Conservation (phyloP, 2,797 vertebrate genomes). For the Crax fasciolata region DNA sequence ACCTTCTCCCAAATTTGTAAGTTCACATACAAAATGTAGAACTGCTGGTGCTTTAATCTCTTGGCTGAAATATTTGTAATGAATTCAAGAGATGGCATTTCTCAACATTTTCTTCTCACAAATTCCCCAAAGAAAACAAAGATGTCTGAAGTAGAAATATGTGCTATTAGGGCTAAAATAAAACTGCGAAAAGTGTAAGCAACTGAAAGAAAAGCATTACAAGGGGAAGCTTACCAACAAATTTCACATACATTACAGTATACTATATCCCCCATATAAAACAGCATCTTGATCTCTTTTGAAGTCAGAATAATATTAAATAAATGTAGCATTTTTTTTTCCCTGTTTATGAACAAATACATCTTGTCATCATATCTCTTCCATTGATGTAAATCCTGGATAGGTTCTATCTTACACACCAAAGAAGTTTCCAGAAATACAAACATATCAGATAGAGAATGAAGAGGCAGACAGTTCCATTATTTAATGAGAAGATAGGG, state of each 20-base stretch:
- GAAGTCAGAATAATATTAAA: background rate
- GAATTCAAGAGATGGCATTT: background rate
- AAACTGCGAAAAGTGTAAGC: background rate
- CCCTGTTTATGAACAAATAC: background rate
- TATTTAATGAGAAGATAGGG: background rate
- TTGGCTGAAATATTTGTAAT: background rate
- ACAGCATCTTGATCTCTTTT: background rate
- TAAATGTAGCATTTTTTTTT: background rate
- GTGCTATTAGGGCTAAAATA: background rate
- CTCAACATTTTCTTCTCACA: background rate
- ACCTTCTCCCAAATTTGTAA: background rate
- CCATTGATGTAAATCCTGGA: background rate
- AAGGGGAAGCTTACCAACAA: background rate
- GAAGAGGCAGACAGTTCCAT: background rate
- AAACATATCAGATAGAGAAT: background rate
- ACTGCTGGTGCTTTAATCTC: background rate
- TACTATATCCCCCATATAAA: background rate
- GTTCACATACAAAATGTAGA: background rate
- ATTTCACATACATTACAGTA: background rate
- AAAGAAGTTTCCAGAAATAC: background rate
- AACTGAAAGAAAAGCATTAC: conserved; percentile 16
- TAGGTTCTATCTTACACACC: background rate
- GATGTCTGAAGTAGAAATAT: background rate
- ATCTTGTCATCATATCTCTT: background rate
- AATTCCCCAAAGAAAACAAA: background rate